Conservation (phyloP, 2,113 vertebrate genomes). For the Hymenochirus boettgeri region DNA sequence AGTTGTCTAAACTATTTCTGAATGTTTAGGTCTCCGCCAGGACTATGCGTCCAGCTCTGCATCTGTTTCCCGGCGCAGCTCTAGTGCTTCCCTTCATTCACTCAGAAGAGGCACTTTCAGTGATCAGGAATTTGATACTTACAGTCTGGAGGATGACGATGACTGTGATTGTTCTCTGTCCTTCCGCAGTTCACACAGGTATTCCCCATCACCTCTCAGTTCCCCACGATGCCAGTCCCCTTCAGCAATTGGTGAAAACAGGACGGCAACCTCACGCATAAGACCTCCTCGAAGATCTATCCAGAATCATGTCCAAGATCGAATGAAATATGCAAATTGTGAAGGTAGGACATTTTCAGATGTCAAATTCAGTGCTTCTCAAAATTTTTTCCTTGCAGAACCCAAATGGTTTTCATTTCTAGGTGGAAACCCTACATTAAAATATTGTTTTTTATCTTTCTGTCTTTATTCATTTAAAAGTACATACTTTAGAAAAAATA, state of each 20-base stretch:
- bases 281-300: slow-evolving; percentile 67
- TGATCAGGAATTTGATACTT: slow-evolving; percentile 84
- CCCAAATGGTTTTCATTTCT: no score
- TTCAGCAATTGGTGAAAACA: slow-evolving; percentile 60
- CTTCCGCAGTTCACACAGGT: slow-evolving; percentile 64
- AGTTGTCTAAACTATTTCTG: background rate
- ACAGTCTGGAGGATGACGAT: slow-evolving; percentile 81
- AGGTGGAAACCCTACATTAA: no score
- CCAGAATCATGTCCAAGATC: slow-evolving; percentile 69
- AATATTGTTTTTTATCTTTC: no score
- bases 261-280: slow-evolving; percentile 58
- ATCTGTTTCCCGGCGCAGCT: slow-evolving; percentile 78
- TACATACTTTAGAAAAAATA: no score
- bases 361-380: no score
- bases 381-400: no score
- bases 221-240: slow-evolving; percentile 83
- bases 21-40: slow-evolving; percentile 74
- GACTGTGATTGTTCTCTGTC: slow-evolving; percentile 70
- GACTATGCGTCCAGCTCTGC: slow-evolving; percentile 84
- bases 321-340: slow-evolving; percentile 73
- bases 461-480: no score
- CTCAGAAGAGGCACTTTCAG: slow-evolving; percentile 82
- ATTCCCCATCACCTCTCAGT: slow-evolving; percentile 75
- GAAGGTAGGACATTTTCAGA: slow-evolving; percentile 73
- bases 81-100: slow-evolving; percentile 80